Conservation (phyloP, 1,140 invertebrate species). For the Sycophila sp. region DNA sequence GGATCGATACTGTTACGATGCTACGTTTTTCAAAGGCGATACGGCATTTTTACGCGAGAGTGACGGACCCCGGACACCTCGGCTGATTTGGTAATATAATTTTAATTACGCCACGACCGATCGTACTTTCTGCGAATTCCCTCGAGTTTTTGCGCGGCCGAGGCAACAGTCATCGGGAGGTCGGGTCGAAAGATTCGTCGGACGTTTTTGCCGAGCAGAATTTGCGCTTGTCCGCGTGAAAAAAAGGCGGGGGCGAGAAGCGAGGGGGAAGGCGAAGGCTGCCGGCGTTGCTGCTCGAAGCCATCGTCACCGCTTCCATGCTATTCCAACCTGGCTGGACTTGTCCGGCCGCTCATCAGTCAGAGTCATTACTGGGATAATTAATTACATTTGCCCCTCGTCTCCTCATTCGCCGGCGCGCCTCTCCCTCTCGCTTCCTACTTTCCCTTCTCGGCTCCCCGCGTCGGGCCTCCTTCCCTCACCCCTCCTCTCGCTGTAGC, state of each 20-base stretch:
- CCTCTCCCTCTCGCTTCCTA: constrained; percentile 48
- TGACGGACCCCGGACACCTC: not conserved
- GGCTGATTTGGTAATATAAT: constrained; percentile 30
- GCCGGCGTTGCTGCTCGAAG: not conserved
- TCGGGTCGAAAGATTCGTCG: constrained; percentile 4
- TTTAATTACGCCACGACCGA: constrained; percentile 27
- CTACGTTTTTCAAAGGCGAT: not conserved
- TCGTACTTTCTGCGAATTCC: constrained; percentile 18
- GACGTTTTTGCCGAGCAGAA: constrained; percentile 17
- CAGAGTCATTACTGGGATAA: constrained; percentile 69
- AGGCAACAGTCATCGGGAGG: not conserved
- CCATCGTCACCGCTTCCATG: constrained; percentile 51
- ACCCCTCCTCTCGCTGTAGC: not conserved
- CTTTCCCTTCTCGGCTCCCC: constrained; percentile 36
- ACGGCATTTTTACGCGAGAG: not conserved
- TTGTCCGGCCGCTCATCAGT: constrained; percentile 68
- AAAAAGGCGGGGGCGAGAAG: not conserved
- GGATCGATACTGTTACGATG: not conserved
- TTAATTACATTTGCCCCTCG: constrained; percentile 67
- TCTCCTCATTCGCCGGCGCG: constrained; percentile 50
- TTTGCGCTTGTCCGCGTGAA: constrained; percentile 21
- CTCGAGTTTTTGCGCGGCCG: constrained; percentile 5
- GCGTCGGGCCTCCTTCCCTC: constrained; percentile 38
- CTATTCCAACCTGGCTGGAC: constrained; percentile 65
- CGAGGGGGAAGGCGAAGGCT: not conserved